phyloP scores from a whole-genome alignment of 2,113 vertebrate genomes.

The Columba janthina region DNA sequence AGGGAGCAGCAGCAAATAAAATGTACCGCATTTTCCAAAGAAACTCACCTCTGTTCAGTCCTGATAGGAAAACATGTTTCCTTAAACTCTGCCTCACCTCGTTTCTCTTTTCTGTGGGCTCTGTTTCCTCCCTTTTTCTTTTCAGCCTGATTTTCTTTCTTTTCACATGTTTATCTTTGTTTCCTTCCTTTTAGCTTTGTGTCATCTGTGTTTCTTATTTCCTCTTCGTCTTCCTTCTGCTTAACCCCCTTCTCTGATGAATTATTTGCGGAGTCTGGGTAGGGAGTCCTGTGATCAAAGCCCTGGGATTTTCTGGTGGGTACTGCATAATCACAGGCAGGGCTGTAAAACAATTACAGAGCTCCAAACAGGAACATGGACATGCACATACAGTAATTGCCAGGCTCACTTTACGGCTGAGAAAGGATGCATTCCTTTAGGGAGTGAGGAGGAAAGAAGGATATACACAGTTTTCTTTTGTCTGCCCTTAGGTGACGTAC shows the following conservation, averaged over 20 bases:
- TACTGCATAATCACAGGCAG: slow-evolving; percentile 58
- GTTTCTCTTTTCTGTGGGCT: slow-evolving; percentile 20
- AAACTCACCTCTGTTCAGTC: not conserved
- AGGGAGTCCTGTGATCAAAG: slow-evolving; percentile 65
- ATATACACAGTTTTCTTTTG: slow-evolving; percentile 59
- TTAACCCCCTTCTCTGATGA: not conserved
- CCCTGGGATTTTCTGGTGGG: slow-evolving; percentile 56
- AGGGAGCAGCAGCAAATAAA: slow-evolving; percentile 28
- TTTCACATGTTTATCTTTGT: slow-evolving; percentile 46
- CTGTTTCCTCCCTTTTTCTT: slow-evolving; percentile 49
- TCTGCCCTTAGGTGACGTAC: slow-evolving; percentile 48
- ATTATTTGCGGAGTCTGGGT: slow-evolving; percentile 45
- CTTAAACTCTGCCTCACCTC: slow-evolving; percentile 29
- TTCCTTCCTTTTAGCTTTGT: slow-evolving; percentile 54
- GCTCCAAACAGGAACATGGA: slow-evolving; percentile 64
- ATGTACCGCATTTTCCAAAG: not conserved
- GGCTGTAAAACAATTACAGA: slow-evolving; percentile 65
- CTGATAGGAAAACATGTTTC: not conserved
- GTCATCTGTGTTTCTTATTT: slow-evolving; percentile 43
- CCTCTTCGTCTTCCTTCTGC: slow-evolving; percentile 44
- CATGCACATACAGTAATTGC: slow-evolving; percentile 62
- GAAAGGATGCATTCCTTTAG: slow-evolving; percentile 60
- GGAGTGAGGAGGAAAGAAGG: not conserved
- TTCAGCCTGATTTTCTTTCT: not conserved
- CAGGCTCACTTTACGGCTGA: slow-evolving; percentile 46